phyloP scores from a whole-genome alignment of 2,797 vertebrate species.

The Gallinago solitaria region DNA sequence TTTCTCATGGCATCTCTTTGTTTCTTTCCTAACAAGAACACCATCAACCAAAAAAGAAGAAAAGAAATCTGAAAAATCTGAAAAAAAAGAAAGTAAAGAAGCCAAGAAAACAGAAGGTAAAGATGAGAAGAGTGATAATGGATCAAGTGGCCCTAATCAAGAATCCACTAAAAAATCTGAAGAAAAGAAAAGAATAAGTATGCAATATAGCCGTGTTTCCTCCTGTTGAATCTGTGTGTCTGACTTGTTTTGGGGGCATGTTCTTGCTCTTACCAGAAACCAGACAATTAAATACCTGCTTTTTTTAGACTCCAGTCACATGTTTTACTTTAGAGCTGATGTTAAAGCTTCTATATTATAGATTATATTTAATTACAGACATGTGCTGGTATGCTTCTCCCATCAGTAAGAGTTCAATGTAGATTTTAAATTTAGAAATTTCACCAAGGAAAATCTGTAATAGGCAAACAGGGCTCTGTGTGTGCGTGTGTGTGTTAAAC shows the following conservation, averaged over 20 bases:
- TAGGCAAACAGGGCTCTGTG: background rate
- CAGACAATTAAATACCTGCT: background rate
- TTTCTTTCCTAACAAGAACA: conserved; percentile 75
- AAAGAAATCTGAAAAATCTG: conserved; percentile 91
- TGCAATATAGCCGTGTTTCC: conserved; percentile 58
- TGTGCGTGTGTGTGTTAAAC: background rate
- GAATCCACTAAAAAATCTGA: conserved; percentile 87
- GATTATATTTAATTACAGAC: background rate
- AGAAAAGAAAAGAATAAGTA: conserved; percentile 91
- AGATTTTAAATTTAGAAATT: background rate
- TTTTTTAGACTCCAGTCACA: background rate
- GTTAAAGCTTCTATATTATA: background rate
- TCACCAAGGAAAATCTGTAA: background rate
- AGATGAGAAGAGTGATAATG: conserved; percentile 84
- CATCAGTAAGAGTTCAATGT: background rate
- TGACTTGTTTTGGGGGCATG: conserved; percentile 18
- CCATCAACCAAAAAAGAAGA: conserved; percentile 91
- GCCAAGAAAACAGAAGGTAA: conserved; percentile 87
- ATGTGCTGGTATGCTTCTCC: background rate
- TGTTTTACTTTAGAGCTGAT: background rate
- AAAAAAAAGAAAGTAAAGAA: conserved; percentile 92
- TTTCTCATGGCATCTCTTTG: background rate
- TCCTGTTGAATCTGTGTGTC: conserved; percentile 55
- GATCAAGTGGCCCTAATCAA: conserved; percentile 77
- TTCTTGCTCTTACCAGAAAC: conserved; percentile 2